Conservation (phyloP, 2,113 vertebrate species). For the Lamprologus tigripictilis region DNA sequence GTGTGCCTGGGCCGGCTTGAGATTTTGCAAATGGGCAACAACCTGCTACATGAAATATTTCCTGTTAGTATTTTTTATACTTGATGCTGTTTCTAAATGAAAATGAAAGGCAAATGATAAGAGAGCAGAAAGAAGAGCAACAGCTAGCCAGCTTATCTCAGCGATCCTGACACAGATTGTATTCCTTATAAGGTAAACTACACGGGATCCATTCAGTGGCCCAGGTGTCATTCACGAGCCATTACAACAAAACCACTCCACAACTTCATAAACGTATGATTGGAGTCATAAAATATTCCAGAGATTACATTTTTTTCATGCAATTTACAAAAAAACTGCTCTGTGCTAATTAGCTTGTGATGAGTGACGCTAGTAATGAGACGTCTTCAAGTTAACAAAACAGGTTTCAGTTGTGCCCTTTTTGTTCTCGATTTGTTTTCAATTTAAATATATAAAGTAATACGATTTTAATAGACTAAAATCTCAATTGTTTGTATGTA, state of each 20-base stretch:
- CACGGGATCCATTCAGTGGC: background rate
- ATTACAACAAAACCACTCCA: background rate
- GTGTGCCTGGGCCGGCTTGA: background rate
- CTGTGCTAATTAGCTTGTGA: background rate
- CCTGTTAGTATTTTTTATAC: background rate
- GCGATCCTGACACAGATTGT: background rate
- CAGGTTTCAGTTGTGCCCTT: background rate
- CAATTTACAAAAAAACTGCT: background rate
- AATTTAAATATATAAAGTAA: background rate
- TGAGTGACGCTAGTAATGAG: background rate
- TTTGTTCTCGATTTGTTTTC: background rate
- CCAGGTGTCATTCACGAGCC: background rate
- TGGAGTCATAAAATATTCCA: background rate
- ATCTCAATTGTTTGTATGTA: background rate
- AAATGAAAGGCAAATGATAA: background rate
- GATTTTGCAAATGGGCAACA: background rate
- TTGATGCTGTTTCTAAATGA: background rate
- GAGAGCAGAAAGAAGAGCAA: background rate
- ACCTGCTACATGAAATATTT: background rate
- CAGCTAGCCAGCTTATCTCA: background rate
- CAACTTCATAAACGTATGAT: background rate
- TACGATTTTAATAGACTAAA: background rate
- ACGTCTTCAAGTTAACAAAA: background rate
- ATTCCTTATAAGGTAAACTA: background rate
- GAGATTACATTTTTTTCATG: background rate